Conservation (phyloP, 2,888 invertebrate genomes). For the Enchytraeus crypticus region DNA sequence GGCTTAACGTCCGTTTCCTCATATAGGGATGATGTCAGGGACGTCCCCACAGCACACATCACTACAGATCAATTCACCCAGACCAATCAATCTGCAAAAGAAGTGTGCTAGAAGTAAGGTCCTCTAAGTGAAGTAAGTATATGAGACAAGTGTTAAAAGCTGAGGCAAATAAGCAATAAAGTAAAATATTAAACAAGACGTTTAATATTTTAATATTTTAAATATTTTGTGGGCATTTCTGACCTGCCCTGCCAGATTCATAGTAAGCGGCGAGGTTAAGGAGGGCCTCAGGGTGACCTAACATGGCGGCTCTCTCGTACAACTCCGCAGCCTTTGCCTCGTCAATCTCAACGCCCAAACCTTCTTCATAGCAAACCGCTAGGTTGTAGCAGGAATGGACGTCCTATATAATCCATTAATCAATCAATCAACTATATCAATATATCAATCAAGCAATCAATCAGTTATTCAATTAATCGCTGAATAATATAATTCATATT, state of each 20-base stretch:
- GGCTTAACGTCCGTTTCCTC: too few relatives aligned
- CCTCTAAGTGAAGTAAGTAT: too few relatives aligned
- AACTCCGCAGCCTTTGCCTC: slow-evolving; percentile 33
- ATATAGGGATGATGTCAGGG: too few relatives aligned
- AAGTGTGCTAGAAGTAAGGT: too few relatives aligned
- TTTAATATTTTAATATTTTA: background rate
- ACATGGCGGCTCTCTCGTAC: slow-evolving; percentile 32
- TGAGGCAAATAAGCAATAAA: background rate
- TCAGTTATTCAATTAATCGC: too few relatives aligned
- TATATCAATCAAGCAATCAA: too few relatives aligned
- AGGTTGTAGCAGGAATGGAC: slow-evolving; percentile 37
- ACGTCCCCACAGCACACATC: too few relatives aligned
- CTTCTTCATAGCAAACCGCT: slow-evolving; percentile 40
- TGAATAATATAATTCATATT: too few relatives aligned
- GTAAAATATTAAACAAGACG: background rate
- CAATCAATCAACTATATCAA: too few relatives aligned
- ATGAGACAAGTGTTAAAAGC: background rate
- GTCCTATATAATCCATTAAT: too few relatives aligned
- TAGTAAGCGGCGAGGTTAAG: slow-evolving; percentile 15
- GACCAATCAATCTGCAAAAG: too few relatives aligned
- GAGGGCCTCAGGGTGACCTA: slow-evolving; percentile 33
- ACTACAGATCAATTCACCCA: too few relatives aligned
- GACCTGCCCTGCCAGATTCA: slow-evolving; percentile 17
- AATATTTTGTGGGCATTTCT: background rate
- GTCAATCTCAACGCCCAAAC: slow-evolving; percentile 35